Conservation (phyloP, 2,113 vertebrate genomes). For the Eira barbara region DNA sequence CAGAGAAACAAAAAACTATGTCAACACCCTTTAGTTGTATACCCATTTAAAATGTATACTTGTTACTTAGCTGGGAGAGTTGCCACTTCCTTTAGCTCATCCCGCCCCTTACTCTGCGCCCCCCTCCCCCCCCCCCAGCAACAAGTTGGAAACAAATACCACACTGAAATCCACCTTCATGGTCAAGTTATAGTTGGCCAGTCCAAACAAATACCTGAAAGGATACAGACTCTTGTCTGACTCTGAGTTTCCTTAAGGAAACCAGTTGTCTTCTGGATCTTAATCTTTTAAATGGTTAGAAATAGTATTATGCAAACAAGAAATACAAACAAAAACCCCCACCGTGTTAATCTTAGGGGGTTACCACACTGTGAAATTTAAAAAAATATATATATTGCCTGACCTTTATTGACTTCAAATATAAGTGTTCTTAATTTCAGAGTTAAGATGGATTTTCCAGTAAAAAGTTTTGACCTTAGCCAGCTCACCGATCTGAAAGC, state of each 20-base stretch:
- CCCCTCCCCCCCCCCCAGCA: accelerated
- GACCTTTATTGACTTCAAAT: background rate
- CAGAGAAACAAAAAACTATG: background rate
- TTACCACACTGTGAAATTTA: background rate
- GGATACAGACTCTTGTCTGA: background rate
- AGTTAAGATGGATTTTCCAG: background rate
- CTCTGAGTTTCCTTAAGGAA: background rate
- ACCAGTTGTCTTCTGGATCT: background rate
- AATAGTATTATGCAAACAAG: background rate
- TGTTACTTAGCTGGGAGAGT: background rate
- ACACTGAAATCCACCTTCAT: background rate
- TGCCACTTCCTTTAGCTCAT: background rate
- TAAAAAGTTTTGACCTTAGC: background rate
- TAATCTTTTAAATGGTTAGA: background rate
- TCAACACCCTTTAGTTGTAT: background rate
- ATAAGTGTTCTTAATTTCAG: background rate
- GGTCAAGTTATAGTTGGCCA: background rate
- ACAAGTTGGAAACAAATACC: background rate
- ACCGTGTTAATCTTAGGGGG: background rate
- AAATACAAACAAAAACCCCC: background rate
- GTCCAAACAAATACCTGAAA: background rate
- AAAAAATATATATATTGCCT: background rate
- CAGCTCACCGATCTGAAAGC: background rate
- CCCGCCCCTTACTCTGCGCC: accelerated
- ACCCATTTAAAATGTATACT: background rate